Base-by-base conservation (phyloP, 2,113 vertebrate genomes). In the Tinamus guttatus region DNA sequence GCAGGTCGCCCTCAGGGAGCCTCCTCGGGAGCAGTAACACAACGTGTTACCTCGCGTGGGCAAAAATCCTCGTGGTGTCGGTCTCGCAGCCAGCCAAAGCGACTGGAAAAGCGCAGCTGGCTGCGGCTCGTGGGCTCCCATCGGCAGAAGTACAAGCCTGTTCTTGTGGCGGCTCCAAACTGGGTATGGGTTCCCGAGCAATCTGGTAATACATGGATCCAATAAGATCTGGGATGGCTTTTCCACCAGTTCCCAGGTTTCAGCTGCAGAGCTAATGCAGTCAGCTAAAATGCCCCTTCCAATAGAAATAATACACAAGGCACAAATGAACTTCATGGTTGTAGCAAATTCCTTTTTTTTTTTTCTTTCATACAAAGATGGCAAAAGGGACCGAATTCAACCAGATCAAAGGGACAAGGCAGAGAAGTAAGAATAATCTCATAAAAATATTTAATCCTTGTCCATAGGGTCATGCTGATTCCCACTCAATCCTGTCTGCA, bases 21-120 rank as follows among this genome's bases (percentile, higher is more conserved):
- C 9, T 78, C 40, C 32, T 1, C 1, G 71, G 15, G 58, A 43
- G 74, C 0, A 0, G 0, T 7, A 27, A 43, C 36, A 20, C 1
- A 0, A 0, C 2, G 13, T 21, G n/a, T 1, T 52, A 1, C 2
- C 52, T 69, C 36, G 5, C 28, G 18, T 13, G 43, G 77, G 64
- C 5, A 56, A 19, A 78, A 43, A 3, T 43, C 12, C 25, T 52
- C 38, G 62, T 7, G 10, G 14, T 2, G 13, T 69, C 24, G 4
- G 0, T 7, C 76, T 64, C 28, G 8, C 7, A 3, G 20, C 36
- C 41, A 47, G 27, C 25, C 8, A 22, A 65, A 82, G 24, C 52
- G 28, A 16, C 49, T 11, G 3, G 11, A 3, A 43, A 58, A 74
- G 36, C 40, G 40, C 20, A 60, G 60, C 8, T 34, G 41, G 54